Evolutionary conservation across 2,797 vertebrate genomes (phyloP).

Genomic region (Acanthopagrus latus): DNA sequence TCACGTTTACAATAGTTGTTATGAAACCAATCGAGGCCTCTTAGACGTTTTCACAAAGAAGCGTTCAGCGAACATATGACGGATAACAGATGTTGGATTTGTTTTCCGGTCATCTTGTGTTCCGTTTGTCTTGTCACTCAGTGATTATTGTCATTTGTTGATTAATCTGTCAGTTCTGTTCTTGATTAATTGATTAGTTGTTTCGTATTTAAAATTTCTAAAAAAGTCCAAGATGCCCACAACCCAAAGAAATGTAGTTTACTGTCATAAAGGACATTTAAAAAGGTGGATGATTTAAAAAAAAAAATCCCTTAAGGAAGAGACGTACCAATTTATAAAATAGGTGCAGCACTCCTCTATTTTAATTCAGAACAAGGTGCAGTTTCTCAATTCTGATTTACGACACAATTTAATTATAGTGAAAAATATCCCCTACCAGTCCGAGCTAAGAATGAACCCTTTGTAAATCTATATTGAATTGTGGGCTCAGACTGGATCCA

Average conservation of each 20-base stretch:
- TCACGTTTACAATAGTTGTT: slow-evolving; percentile 67
- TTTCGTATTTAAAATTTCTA: too few relatives aligned
- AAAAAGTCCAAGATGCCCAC: too few relatives aligned
- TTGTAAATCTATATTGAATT: slow-evolving; percentile 21
- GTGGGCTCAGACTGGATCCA: slow-evolving; percentile 12
- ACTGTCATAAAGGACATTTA: too few relatives aligned
- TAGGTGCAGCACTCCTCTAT: neutral
- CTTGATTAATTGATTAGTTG: too few relatives aligned
- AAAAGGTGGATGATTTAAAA: too few relatives aligned
- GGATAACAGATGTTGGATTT: slow-evolving; percentile 11
- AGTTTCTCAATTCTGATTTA: neutral
- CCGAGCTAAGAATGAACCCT: slow-evolving; percentile 2
- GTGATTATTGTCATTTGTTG: too few relatives aligned
- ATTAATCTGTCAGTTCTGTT: too few relatives aligned
- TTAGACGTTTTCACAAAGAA: slow-evolving; percentile 18
- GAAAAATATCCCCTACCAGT: neutral
- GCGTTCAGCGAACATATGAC: slow-evolving; percentile 8
- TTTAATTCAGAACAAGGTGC: neutral
- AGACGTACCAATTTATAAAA: too few relatives aligned
- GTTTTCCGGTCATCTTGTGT: neutral
- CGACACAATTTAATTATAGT: neutral
- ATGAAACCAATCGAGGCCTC: slow-evolving; percentile 51
- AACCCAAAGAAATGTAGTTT: too few relatives aligned
- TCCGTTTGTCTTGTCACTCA: neutral
- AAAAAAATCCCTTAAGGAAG: too few relatives aligned